Conservation (phyloP, 2,797 vertebrate genomes). For the Rhabdomys pumilio region DNA sequence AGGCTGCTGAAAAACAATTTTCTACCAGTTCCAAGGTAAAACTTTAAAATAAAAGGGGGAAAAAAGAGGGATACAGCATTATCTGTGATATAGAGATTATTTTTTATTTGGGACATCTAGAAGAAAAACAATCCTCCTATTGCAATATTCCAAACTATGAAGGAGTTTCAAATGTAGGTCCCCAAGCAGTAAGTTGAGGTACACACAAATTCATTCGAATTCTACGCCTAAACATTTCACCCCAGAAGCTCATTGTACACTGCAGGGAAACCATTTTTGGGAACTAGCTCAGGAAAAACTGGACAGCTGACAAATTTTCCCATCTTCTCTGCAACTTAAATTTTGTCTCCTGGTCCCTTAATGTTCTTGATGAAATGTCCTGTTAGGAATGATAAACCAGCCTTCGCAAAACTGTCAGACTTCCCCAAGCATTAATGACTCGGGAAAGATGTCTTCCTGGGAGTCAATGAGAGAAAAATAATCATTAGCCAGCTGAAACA, state of each 20-base stretch:
- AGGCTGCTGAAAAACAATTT: neutral
- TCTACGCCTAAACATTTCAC: conserved; percentile 22
- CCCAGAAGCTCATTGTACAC: conserved; percentile 20
- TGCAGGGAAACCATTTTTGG: conserved; percentile 53
- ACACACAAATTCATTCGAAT: conserved; percentile 34
- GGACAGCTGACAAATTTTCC: conserved; percentile 27
- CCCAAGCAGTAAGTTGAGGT: neutral
- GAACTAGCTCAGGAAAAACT: neutral
- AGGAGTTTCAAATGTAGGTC: conserved; percentile 16
- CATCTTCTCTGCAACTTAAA: conserved; percentile 6
- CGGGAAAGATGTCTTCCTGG: neutral
- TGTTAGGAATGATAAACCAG: neutral
- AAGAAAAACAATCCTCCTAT: neutral
- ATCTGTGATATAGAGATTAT: neutral
- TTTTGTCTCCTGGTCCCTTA: neutral
- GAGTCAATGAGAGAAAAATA: neutral
- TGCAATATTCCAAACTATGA: conserved; percentile 6
- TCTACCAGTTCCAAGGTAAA: conserved; percentile 58
- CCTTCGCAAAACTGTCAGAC: neutral
- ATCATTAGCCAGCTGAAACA: neutral
- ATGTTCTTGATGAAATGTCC: neutral
- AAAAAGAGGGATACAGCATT: neutral
- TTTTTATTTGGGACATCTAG: neutral
- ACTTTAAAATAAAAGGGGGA: neutral
- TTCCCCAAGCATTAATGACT: neutral